phyloP scores from a whole-genome alignment of 2,797 vertebrate genomes.

The Urosaurus nigricauda region DNA sequence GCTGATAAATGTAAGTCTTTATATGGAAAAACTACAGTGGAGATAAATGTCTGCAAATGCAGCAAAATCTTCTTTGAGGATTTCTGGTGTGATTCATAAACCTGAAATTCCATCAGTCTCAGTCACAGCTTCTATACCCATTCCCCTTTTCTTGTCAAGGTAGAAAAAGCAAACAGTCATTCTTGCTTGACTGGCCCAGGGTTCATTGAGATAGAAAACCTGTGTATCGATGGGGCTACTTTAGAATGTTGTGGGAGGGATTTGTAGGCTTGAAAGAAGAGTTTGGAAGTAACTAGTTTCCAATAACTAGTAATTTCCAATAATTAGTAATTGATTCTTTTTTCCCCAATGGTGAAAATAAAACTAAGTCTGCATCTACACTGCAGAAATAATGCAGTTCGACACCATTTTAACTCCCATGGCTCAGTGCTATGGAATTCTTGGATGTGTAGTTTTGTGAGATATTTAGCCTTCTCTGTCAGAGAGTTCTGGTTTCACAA shows the following conservation, averaged over 20 bases:
- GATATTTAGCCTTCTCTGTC: too few species aligned
- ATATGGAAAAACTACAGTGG: background rate
- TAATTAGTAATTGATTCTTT: too few species aligned
- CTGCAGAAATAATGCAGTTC: too few species aligned
- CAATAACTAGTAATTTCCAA: too few species aligned
- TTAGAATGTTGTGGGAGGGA: background rate
- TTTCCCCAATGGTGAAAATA: too few species aligned
- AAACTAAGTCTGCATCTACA: too few species aligned
- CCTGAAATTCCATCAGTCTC: slow-evolving; percentile 26
- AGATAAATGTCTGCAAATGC: slow-evolving; percentile 22
- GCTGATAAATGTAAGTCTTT: slow-evolving; percentile 3
- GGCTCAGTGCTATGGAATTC: too few species aligned
- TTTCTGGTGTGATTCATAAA: slow-evolving; percentile 5
- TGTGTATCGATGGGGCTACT: background rate
- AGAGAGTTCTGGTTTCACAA: too few species aligned
- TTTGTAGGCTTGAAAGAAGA: too few species aligned
- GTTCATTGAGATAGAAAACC: background rate
- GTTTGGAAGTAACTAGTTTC: too few species aligned
- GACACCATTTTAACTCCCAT: too few species aligned
- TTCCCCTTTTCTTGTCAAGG: background rate
- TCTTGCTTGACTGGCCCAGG: background rate
- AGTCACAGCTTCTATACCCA: background rate
- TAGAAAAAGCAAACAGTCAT: background rate
- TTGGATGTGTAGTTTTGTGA: too few species aligned
- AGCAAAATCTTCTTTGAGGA: slow-evolving; percentile 11